Percentiles rank a stretch among this genome's conserved stretches.
phyloP scores from a whole-genome alignment of 2,888 invertebrate genomes.

The Pyrocoelia pectoralis region DNA sequence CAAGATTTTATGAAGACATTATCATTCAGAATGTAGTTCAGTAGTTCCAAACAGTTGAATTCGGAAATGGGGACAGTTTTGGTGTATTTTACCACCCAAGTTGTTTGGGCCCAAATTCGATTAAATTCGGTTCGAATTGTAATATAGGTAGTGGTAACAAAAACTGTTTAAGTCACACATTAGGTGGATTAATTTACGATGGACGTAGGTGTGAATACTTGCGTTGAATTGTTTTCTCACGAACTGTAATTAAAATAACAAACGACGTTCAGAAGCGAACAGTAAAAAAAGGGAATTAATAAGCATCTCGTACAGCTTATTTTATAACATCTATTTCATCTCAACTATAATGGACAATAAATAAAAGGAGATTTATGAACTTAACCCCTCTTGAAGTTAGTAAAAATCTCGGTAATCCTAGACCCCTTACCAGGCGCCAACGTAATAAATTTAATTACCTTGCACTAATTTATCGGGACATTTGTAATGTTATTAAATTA shows the following conservation, averaged over 20 bases:
- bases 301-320: neutral
- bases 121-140: neutral
- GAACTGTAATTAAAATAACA: conserved; percentile 4
- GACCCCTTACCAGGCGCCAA: conserved; percentile 3
- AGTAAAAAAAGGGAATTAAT: neutral
- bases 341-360: conserved; percentile 1
- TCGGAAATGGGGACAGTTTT: neutral
- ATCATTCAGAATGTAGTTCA: neutral
- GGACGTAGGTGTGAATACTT: neutral
- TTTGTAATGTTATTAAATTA: too few relatives aligned
- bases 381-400: neutral
- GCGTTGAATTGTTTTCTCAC: neutral
- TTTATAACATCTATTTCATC: conserved; percentile 1
- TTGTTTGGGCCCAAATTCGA: neutral
- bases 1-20: conserved; percentile 8
- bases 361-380: conserved; percentile 6
- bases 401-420: neutral
- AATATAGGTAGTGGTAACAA: too few relatives aligned
- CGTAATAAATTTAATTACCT: conserved; percentile 3
- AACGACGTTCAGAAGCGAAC: neutral
- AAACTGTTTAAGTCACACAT: too few relatives aligned
- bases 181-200: neutral
- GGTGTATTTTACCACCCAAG: neutral
- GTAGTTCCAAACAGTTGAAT: neutral
- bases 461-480: neutral